Conservation (phyloP, 2,888 invertebrate species). For the Athetis lepigone region DNA sequence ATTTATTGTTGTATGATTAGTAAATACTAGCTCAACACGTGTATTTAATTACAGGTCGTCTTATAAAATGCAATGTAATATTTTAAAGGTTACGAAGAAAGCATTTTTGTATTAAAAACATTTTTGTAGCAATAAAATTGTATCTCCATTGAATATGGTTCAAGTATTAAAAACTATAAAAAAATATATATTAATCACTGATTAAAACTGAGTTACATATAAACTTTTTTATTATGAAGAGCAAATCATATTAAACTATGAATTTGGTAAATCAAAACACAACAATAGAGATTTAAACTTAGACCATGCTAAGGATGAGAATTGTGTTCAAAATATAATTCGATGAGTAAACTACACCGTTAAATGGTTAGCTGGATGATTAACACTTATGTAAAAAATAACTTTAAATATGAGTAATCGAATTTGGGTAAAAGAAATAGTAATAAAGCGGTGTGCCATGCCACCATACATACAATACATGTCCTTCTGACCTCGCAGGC, state of each 20-base stretch:
- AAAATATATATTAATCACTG: conserved; percentile 22
- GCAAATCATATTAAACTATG: conserved; percentile 75
- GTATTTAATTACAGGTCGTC: too few species aligned
- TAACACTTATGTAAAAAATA: conserved; percentile 33
- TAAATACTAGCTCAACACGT: too few species aligned
- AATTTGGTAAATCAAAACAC: conserved; percentile 65
- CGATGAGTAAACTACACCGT: conserved; percentile 12
- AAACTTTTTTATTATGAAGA: conserved; percentile 35
- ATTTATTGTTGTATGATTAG: too few species aligned
- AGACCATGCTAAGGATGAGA: conserved; percentile 51
- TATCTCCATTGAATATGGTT: too few species aligned
- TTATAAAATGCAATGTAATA: too few species aligned
- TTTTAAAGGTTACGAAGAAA: too few species aligned
- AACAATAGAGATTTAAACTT: conserved; percentile 39
- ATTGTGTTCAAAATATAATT: conserved; percentile 20
- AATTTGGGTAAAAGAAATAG: conserved; percentile 59
- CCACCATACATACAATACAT: conserved; percentile 93
- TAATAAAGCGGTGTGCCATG: conserved; percentile 82
- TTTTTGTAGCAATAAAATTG: too few species aligned
- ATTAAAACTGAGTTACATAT: conserved; percentile 24
- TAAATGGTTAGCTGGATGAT: conserved; percentile 35
- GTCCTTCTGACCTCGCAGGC: conserved; percentile 95
- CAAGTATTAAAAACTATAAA: too few species aligned
- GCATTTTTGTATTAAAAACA: too few species aligned
- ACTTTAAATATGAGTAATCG: conserved; percentile 20